Evolutionary conservation across 2,797 vertebrate genomes (phyloP), one percentile per base, ranked within the genome.

Genomic region (Apogon hyalosoma): DNA sequence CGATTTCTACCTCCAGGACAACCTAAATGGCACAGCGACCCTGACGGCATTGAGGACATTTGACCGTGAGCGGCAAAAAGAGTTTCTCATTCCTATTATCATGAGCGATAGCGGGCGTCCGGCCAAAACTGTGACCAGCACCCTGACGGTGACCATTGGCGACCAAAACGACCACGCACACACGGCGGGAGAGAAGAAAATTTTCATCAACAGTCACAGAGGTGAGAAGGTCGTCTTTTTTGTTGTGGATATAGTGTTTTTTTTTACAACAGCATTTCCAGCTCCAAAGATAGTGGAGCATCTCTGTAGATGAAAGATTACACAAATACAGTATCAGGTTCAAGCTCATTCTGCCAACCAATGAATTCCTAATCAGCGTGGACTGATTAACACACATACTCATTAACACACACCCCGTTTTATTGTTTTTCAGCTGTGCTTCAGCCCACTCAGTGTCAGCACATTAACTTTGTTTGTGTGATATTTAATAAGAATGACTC

Each of bases 111-210:
- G 93, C 3, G 94, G 95, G 11, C 90, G 38, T 43, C 95, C 95
- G 13, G 80, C 92, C 7, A 90, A 93, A 90, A 96, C 93, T 0
- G 91, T 93, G 66, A 95, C 94, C 15, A 92, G 79, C 80, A 95
- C 92, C 6, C 88, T 95, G 18, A 94, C 94, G 0, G 87, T 95
- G 66, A 95, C 93, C 61, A 92, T 97, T 1, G 95, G 95, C 3
- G 95, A 96, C 74, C 93, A 95, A 70, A 97, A 96, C 0, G 95
- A 96, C 89, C 95, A 95, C 4, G 90, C 92, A 19, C 96, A 97
- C 7, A 24, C 87, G 53, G 73, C 93, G 0, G 96, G 95, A 52
- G 93, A 94, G 54, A 95, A 95, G 77, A 93, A 90, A 0, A 82
- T 96, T 47, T 95, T 93, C 73, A 92, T 95, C 73, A 94, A 94